Percentiles rank a stretch among this genome's conserved stretches.
phyloP scores from a whole-genome alignment of 2,888 invertebrate species.

The Chironomus tentans region DNA sequence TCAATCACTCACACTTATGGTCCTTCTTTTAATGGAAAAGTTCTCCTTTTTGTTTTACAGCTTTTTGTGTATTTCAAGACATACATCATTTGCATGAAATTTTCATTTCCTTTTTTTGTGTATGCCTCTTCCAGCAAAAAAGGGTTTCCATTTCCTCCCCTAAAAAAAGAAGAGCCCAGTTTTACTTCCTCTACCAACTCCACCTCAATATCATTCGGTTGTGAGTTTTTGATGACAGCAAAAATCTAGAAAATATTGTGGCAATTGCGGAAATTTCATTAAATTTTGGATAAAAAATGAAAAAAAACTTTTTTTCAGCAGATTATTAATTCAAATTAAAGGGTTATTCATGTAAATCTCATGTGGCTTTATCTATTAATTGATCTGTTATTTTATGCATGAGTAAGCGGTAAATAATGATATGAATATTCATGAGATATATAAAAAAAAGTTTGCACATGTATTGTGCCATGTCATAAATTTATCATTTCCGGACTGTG shows the following conservation, averaged over 20 bases:
- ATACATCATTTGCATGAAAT: too few relatives aligned
- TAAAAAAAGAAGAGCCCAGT: too few relatives aligned
- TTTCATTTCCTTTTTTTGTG: too few relatives aligned
- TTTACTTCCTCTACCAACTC: background rate
- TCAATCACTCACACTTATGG: background rate
- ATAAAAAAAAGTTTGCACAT: background rate
- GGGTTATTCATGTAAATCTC: background rate
- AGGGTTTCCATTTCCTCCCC: too few relatives aligned
- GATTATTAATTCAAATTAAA: constrained; percentile 10
- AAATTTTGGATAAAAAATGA: background rate
- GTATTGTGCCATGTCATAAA: background rate
- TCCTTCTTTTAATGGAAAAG: background rate
- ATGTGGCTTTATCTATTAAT: background rate
- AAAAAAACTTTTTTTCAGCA: background rate
- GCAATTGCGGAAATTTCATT: background rate
- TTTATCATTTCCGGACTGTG: background rate
- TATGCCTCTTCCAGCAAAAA: background rate
- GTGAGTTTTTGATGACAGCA: background rate
- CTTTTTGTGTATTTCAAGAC: too few relatives aligned
- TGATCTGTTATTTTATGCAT: background rate
- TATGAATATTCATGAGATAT: background rate
- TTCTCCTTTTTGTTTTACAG: background rate
- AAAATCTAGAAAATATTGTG: background rate
- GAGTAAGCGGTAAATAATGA: background rate
- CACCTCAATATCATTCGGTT: background rate